phyloP scores from a whole-genome alignment of 2,888 invertebrate genomes.

The Ichneumoninae sp. region DNA sequence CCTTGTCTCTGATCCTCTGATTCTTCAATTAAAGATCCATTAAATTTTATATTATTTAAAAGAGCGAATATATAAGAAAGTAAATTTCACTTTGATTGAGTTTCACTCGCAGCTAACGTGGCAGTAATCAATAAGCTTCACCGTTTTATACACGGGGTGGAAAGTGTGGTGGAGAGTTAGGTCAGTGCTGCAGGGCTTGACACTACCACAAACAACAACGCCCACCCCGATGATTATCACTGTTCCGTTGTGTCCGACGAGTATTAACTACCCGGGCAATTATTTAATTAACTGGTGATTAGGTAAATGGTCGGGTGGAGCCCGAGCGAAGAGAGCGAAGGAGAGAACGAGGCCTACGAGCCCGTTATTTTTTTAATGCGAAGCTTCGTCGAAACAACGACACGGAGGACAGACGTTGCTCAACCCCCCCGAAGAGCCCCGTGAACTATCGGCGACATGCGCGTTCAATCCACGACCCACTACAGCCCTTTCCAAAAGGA shows the following conservation, averaged over 20 bases:
- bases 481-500: slow-evolving; percentile 56
- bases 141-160: slow-evolving; percentile 49
- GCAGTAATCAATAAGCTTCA: slow-evolving; percentile 69
- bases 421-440: slow-evolving; percentile 54
- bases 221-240: slow-evolving; percentile 27
- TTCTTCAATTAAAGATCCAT: slow-evolving; percentile 30
- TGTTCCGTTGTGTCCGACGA: not conserved
- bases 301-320: not conserved
- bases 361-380: slow-evolving; percentile 28
- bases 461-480: slow-evolving; percentile 62
- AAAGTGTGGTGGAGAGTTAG: slow-evolving; percentile 34
- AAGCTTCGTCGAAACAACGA: slow-evolving; percentile 34
- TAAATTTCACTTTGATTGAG: slow-evolving; percentile 7
- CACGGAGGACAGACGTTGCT: slow-evolving; percentile 41
- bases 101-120: slow-evolving; percentile 29
- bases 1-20: slow-evolving; percentile 6
- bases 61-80: slow-evolving; percentile 45
- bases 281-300: slow-evolving; percentile 8
- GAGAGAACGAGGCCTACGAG: not conserved
- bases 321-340: not conserved
- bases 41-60: not conserved
- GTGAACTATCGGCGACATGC: slow-evolving; percentile 66
- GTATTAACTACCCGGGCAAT: not conserved
- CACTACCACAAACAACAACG: slow-evolving; percentile 19
- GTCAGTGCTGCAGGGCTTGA: slow-evolving; percentile 49